Conservation (phyloP, 2,113 vertebrate species). For the Phyllostomus hastatus region DNA sequence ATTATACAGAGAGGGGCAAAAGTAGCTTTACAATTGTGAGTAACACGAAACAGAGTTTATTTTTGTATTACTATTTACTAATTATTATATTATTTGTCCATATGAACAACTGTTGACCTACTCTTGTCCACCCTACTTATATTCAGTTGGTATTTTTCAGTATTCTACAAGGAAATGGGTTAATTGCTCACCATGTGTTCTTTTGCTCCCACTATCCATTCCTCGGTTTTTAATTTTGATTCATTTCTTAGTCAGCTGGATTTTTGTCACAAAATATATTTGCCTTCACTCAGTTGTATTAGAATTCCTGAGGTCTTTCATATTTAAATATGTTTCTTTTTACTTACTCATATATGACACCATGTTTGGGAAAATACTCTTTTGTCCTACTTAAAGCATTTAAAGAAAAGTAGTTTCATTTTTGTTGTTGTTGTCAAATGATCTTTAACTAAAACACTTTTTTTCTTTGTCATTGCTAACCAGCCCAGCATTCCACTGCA, state of each 20-base stretch:
- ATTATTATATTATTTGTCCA: too few species aligned
- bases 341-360: background rate
- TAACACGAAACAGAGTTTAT: too few species aligned
- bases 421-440: background rate
- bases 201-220: background rate
- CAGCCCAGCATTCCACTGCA: background rate
- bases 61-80: too few species aligned
- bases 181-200: background rate
- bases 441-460: background rate
- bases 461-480: background rate
- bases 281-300: background rate
- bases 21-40: too few species aligned
- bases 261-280: background rate
- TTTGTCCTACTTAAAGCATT: background rate
- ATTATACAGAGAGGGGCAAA: background rate
- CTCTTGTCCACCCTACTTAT: background rate
- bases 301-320: background rate
- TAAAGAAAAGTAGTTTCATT: background rate
- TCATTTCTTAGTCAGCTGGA: background rate
- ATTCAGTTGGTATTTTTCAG: background rate
- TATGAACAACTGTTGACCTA: too few species aligned
- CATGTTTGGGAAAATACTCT: background rate
- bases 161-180: background rate
- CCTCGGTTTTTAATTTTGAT: background rate
- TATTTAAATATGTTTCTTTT: background rate